Conservation (phyloP, 2,888 invertebrate species). For the Acanthosepion lycidas region DNA sequence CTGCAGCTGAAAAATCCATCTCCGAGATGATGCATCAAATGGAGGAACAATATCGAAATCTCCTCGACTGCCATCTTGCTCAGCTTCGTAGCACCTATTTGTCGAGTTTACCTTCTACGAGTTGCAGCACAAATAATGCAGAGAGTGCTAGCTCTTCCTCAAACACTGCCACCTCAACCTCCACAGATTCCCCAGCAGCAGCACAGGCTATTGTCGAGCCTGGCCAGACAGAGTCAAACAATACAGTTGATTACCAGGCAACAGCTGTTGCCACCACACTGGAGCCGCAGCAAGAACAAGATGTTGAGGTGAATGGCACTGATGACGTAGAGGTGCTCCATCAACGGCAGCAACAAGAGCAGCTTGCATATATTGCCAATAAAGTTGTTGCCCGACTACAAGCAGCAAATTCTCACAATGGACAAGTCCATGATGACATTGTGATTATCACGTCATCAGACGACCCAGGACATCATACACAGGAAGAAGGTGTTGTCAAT, state of each 20-base stretch:
- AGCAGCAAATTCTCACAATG: neutral
- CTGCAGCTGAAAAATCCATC: slow-evolving; percentile 58
- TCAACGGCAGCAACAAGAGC: neutral
- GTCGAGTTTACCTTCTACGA: neutral
- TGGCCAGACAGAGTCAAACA: neutral
- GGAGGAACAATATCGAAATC: slow-evolving; percentile 61
- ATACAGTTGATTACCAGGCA: neutral
- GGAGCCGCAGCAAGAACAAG: neutral
- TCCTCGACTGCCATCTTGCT: slow-evolving; percentile 61
- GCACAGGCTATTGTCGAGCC: neutral
- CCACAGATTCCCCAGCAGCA: neutral
- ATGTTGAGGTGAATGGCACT: neutral
- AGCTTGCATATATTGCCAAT: slow-evolving; percentile 35
- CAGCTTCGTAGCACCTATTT: slow-evolving; percentile 56
- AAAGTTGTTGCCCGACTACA: slow-evolving; percentile 45
- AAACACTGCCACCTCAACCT: neutral
- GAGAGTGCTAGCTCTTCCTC: neutral
- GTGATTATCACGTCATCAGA: slow-evolving; percentile 45
- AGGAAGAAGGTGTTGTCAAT: neutral
- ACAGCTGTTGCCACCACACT: neutral
- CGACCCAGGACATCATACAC: neutral
- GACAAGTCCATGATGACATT: slow-evolving; percentile 47
- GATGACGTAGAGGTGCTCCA: neutral
- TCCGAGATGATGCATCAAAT: slow-evolving; percentile 57
- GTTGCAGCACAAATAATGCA: neutral